These are phyloP conservation scores for Arizona elegans DNA, from an alignment of 2,113 vertebrate species.

Conservation along the genomic window DNA sequence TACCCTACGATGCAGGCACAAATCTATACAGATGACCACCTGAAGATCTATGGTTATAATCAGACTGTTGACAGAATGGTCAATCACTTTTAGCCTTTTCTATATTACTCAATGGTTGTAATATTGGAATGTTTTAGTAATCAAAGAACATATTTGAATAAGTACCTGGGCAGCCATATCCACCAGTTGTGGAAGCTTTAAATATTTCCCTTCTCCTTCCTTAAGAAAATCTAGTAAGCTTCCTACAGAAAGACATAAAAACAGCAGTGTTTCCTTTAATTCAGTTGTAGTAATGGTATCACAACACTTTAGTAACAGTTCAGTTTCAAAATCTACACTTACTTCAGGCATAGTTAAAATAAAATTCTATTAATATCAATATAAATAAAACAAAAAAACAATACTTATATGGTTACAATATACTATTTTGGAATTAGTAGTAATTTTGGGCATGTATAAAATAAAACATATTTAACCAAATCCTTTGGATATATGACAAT, in stretches of 20 bases:
- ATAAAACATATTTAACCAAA: neutral
- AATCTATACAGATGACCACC: neutral
- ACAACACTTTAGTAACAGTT: neutral
- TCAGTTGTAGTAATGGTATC: neutral
- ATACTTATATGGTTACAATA: neutral
- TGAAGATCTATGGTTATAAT: neutral
- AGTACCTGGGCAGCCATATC: conserved; percentile 96
- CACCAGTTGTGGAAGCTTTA: conserved; percentile 89
- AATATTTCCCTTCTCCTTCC: conserved; percentile 92
- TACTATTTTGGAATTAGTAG: neutral
- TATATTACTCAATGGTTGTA: neutral
- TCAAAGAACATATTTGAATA: conserved; percentile 5
- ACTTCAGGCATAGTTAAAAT: neutral
- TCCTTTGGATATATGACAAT: neutral
- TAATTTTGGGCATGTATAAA: neutral
- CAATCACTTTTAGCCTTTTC: accelerated
- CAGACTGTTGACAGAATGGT: neutral
- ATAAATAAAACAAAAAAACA: neutral
- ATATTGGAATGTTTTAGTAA: neutral
- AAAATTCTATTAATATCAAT: neutral
- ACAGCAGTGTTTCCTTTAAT: neutral
- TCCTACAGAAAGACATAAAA: conserved; percentile 68
- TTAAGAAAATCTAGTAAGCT: conserved; percentile 93
- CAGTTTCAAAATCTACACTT: neutral
- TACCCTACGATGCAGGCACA: neutral